phyloP scores from a whole-genome alignment of 2,888 invertebrate genomes.

The Phalera bucephala region DNA sequence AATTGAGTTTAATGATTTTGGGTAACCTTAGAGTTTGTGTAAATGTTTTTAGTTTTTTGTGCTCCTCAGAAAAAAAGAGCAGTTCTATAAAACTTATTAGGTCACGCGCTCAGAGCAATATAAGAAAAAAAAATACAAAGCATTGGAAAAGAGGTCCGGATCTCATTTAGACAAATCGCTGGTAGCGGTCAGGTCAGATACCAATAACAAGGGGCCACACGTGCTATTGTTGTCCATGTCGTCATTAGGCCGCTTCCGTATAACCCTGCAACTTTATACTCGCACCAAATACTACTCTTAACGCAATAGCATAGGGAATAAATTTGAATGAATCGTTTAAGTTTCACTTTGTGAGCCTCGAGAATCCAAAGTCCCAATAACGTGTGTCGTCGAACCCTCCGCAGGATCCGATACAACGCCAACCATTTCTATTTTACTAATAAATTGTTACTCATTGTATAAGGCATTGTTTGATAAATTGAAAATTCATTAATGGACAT shows the following conservation, averaged over 20 bases:
- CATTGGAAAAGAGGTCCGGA: conserved; percentile 71
- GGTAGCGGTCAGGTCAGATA: conserved; percentile 81
- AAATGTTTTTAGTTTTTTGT: no score
- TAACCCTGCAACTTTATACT: conserved; percentile 40
- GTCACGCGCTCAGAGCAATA: conserved; percentile 34
- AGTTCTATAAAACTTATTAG: conserved; percentile 33
- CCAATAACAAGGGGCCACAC: conserved; percentile 78
- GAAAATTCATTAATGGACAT: background rate
- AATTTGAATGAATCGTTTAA: conserved; percentile 30
- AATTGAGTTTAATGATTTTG: conserved; percentile 20
- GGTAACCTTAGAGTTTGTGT: conserved; percentile 5
- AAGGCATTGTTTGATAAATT: conserved; percentile 1
- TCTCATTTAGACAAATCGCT: conserved; percentile 82
- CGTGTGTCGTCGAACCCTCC: conserved; percentile 54
- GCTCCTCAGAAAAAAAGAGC: conserved; percentile 21
- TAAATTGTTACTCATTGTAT: conserved; percentile 50
- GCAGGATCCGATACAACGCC: conserved; percentile 49
- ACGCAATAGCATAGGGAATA: conserved; percentile 42
- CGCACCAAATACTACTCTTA: conserved; percentile 28
- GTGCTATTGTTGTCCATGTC: conserved; percentile 77
- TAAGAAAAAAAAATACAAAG: conserved; percentile 67
- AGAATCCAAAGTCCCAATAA: conserved; percentile 59
- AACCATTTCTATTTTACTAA: conserved; percentile 57
- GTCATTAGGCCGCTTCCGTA: conserved; percentile 79
- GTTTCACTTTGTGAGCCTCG: conserved; percentile 35